phyloP scores from a whole-genome alignment of 2,888 invertebrate genomes.

The Phaonia tiefii region DNA sequence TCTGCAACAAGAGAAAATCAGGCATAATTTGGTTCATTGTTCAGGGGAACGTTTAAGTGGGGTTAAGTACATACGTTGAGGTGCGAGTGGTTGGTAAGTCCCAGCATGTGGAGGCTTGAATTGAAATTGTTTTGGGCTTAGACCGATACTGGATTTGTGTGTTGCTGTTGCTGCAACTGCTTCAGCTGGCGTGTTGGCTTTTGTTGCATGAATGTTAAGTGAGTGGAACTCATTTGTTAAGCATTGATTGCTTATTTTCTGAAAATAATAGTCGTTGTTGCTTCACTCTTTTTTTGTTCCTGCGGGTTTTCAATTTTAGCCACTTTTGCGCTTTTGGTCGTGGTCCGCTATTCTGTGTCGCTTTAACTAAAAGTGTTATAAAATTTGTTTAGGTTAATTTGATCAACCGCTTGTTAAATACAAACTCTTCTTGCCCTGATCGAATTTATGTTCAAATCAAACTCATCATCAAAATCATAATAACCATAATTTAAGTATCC shows the following conservation, averaged over 20 bases:
- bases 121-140: constrained; percentile 20
- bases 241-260: constrained; percentile 73
- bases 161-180: no score
- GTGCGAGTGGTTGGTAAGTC: constrained; percentile 51
- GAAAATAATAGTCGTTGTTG: constrained; percentile 47
- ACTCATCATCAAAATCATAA: constrained; percentile 18
- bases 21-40: constrained; percentile 77
- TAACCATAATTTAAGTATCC: constrained; percentile 21
- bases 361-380: constrained; percentile 75
- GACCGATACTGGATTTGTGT: no score
- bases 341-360: constrained; percentile 57
- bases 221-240: constrained; percentile 73
- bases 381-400: constrained; percentile 79
- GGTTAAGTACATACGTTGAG: constrained; percentile 73
- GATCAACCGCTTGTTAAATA: constrained; percentile 67
- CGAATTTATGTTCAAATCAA: constrained; percentile 46
- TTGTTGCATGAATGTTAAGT: constrained; percentile 32
- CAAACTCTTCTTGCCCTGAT: constrained; percentile 10
- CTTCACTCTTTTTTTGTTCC: no score
- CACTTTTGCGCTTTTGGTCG: constrained; percentile 65
- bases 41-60: constrained; percentile 70
- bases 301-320: neutral
- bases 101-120: constrained; percentile 23
- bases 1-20: constrained; percentile 23
- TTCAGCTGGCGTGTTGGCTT: no score